phyloP scores from a whole-genome alignment of 2,113 vertebrate species.

The human (Homo sapiens) region DNA sequence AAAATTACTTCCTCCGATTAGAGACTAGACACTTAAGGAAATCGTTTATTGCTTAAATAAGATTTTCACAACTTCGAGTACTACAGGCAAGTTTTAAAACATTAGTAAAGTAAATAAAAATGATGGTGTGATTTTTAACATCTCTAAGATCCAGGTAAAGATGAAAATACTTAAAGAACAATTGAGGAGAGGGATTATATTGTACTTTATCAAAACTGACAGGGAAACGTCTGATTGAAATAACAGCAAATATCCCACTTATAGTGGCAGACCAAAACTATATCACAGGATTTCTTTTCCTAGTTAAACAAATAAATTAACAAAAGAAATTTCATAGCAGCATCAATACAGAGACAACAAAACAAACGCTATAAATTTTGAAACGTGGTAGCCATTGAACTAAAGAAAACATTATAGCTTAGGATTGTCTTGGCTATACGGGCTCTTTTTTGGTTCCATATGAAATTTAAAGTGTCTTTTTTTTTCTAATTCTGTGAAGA shows the following conservation, averaged over 20 bases:
- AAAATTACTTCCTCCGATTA: constrained; percentile 9
- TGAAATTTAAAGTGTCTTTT: too few relatives aligned
- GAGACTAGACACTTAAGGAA: not conserved
- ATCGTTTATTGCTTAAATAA: not conserved
- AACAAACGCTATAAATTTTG: not conserved
- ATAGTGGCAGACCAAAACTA: not conserved
- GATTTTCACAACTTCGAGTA: not conserved
- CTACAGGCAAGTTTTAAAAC: not conserved
- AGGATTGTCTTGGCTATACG: too few relatives aligned
- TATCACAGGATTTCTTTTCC: not conserved
- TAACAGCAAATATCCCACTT: not conserved
- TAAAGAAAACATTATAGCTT: not conserved
- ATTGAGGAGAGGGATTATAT: not conserved
- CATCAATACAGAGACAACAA: not conserved
- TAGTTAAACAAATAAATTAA: not conserved
- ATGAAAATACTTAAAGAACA: not conserved
- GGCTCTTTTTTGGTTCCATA: too few relatives aligned
- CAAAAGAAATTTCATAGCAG: not conserved
- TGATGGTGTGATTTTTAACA: not conserved
- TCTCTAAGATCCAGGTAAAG: not conserved
- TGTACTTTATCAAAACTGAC: not conserved
- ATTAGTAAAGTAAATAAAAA: not conserved
- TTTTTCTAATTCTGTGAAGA: too few relatives aligned
- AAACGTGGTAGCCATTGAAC: not conserved
- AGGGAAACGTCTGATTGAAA: not conserved